Evolutionary conservation across 2,888 invertebrate species (phyloP).

Genomic region (Papilio protenor): DNA sequence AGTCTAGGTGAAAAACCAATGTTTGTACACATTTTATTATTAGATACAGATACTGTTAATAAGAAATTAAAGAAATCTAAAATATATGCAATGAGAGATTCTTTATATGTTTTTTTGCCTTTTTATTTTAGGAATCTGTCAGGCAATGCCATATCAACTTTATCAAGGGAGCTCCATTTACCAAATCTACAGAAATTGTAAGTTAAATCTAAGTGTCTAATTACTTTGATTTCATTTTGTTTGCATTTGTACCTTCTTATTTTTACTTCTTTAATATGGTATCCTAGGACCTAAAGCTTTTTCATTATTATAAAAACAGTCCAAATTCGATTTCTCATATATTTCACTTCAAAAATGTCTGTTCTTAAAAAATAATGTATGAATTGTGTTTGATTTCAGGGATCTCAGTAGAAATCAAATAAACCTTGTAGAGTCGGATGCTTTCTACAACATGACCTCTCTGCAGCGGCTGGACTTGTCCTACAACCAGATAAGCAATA

Average conservation of each 20-base stretch:
- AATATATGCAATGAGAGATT: neutral
- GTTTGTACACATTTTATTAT: neutral
- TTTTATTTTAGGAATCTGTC: constrained; percentile 86
- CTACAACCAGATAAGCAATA: constrained; percentile 87
- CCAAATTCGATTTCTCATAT: no score
- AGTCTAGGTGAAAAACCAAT: neutral
- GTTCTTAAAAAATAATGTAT: neutral
- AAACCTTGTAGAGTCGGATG: constrained; percentile 87
- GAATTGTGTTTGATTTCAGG: constrained; percentile 69
- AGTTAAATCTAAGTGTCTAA: constrained; percentile 63
- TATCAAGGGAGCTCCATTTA: constrained; percentile 86
- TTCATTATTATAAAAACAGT: neutral
- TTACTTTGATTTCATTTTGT: no score
- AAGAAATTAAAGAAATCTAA: neutral
- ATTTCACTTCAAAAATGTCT: no score
- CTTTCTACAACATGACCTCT: constrained; percentile 89
- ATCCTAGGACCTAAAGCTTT: neutral
- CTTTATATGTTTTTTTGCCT: neutral
- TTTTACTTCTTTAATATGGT: neutral
- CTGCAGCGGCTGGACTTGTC: constrained; percentile 89
- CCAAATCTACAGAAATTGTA: constrained; percentile 89
- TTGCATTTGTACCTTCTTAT: neutral
- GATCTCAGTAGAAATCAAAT: constrained; percentile 93
- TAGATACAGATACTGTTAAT: no score
- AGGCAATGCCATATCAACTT: constrained; percentile 85